Evolutionary conservation across 92 coral and sea anemone species (phyloP).

Genomic region (Diadumene lineata): DNA sequence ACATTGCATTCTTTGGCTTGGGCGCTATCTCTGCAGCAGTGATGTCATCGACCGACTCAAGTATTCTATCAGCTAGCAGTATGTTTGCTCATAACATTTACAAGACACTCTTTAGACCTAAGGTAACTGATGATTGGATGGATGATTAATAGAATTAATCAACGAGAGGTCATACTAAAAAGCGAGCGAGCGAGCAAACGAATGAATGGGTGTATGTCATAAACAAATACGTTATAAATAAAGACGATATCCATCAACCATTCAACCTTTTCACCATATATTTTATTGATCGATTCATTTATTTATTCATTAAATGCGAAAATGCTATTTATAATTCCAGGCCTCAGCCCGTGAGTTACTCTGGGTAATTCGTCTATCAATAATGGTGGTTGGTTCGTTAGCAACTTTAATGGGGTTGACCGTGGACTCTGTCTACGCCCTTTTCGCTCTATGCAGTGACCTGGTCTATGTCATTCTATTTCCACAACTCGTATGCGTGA

Average conservation of each 20-base stretch:
- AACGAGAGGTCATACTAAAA: too few relatives aligned
- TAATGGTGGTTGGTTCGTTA: slow-evolving; percentile 77
- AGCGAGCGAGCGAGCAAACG: too few relatives aligned
- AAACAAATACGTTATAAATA: too few relatives aligned
- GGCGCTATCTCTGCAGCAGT: slow-evolving; percentile 98
- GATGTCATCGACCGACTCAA: slow-evolving; percentile 94
- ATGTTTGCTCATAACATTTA: slow-evolving; percentile 88
- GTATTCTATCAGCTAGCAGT: slow-evolving; percentile 80
- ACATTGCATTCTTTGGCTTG: slow-evolving; percentile 82
- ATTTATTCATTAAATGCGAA: too few relatives aligned
- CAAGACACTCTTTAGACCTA: slow-evolving; percentile 71
- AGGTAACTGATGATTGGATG: slow-evolving; percentile 39
- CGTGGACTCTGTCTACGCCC: slow-evolving; percentile 78
- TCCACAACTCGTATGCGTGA: slow-evolving; percentile 88
- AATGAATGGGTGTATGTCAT: too few relatives aligned
- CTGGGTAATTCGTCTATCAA: slow-evolving; percentile 84
- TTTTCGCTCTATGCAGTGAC: slow-evolving; percentile 85
- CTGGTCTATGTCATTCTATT: slow-evolving; percentile 90
- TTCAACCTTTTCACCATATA: too few relatives aligned
- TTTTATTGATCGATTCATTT: too few relatives aligned
- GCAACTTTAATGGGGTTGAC: slow-evolving; percentile 87
- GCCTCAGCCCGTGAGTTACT: slow-evolving; percentile 81
- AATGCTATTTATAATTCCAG: slow-evolving; percentile 22
- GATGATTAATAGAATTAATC: too few relatives aligned
- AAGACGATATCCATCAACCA: too few relatives aligned